phyloP scores from a whole-genome alignment of 2,888 invertebrate genomes.

The Cosmorhoe ocellata region DNA sequence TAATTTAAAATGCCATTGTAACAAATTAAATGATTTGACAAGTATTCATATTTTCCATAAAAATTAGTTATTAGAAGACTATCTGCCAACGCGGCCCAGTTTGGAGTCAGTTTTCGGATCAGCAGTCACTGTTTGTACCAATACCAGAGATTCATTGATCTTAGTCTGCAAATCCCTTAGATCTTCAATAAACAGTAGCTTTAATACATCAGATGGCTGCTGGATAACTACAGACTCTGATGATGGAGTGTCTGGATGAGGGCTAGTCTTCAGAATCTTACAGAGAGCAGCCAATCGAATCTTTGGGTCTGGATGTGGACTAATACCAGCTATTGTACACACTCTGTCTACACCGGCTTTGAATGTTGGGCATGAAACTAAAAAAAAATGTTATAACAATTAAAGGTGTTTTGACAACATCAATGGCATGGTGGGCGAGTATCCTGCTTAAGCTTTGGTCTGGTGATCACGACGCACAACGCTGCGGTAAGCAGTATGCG shows the following conservation, averaged over 20 bases:
- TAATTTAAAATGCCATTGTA: no score
- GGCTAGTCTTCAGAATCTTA: constrained; percentile 88
- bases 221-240: constrained; percentile 59
- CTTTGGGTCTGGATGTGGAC: constrained; percentile 71
- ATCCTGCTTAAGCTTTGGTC: no score
- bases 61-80: no score
- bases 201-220: constrained; percentile 85
- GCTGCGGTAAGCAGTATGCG: no score
- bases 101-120: constrained; percentile 98
- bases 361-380: constrained; percentile 93
- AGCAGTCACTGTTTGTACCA: constrained; percentile 95
- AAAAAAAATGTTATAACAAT: no score
- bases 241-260: constrained; percentile 86
- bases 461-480: no score
- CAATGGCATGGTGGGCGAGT: no score
- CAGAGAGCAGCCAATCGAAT: constrained; percentile 84
- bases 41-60: no score
- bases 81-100: constrained; percentile 94
- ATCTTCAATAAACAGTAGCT: constrained; percentile 91
- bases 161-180: constrained; percentile 93
- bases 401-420: no score
- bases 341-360: constrained; percentile 90
- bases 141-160: constrained; percentile 97
- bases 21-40: no score
- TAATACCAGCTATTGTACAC: constrained; percentile 84